These are phyloP conservation scores for Resseliella maxima DNA, from an alignment of 2,888 invertebrate genomes.

Conservation along the genomic window DNA sequence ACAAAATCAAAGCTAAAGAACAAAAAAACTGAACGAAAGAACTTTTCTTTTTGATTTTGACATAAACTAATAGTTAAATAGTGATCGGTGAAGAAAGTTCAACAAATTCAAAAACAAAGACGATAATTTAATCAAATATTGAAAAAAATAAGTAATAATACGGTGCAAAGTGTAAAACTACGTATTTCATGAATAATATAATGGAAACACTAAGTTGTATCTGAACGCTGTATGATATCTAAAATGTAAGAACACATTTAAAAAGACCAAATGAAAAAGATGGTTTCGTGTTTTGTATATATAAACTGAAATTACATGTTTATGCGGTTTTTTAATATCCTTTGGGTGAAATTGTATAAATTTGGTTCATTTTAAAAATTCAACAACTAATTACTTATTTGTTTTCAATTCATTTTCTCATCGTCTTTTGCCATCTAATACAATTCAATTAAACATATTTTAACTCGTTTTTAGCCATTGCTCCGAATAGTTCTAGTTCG, in stretches of 20 bases:
- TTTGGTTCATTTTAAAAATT: not conserved
- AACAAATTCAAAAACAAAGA: not conserved
- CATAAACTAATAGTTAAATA: not conserved
- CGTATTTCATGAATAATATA: not conserved
- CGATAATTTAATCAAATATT: not conserved
- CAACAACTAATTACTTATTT: not conserved
- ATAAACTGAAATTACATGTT: too few species aligned
- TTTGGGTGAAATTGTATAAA: not conserved
- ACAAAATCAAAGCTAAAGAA: not conserved
- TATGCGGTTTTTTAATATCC: too few species aligned
- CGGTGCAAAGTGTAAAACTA: too few species aligned
- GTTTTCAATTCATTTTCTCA: not conserved
- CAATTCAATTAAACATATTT: not conserved
- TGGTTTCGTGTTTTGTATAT: too few species aligned
- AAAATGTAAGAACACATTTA: too few species aligned
- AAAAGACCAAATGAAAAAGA: too few species aligned
- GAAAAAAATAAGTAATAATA: too few species aligned
- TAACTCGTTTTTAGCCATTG: not conserved
- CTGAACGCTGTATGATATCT: too few species aligned
- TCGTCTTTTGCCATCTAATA: not conserved
- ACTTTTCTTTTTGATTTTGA: not conserved
- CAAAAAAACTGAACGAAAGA: constrained; percentile 3
- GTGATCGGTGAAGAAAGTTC: not conserved
- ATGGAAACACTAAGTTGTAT: too few species aligned
- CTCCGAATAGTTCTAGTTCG: not conserved